Conservation (phyloP, 2,113 vertebrate species). For the Oceanodroma tethys region DNA sequence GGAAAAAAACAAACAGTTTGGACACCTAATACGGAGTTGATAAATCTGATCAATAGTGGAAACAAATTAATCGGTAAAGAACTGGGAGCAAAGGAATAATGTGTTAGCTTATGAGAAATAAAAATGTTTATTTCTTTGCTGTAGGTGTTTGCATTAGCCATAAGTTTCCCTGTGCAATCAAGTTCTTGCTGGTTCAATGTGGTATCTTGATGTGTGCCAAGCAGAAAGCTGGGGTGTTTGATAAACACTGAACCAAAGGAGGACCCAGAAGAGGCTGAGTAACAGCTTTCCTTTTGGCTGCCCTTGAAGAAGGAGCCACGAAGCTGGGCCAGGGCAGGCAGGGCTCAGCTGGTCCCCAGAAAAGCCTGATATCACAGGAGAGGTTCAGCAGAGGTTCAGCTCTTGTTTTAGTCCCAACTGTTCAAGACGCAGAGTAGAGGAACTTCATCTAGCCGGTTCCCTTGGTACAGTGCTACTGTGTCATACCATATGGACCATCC, state of each 20-base stretch:
- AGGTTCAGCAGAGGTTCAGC: neutral
- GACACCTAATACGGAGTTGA: neutral
- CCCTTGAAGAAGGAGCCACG: neutral
- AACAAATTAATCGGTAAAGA: constrained; percentile 1
- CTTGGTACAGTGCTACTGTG: neutral
- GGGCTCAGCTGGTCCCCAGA: neutral
- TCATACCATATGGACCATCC: neutral
- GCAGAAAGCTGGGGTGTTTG: neutral
- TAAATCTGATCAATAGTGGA: neutral
- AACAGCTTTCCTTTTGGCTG: neutral
- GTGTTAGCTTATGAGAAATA: neutral
- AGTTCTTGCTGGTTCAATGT: neutral
- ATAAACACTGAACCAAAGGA: neutral
- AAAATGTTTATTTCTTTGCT: neutral
- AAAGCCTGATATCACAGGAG: neutral
- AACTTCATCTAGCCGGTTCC: neutral
- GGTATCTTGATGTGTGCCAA: neutral
- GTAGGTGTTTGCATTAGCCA: neutral
- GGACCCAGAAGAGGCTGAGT: neutral
- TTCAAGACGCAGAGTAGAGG: neutral
- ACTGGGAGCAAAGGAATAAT: neutral
- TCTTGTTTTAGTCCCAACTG: neutral
- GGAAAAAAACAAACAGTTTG: neutral
- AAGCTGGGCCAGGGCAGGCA: neutral
- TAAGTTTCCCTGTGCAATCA: neutral